Base-by-base conservation (phyloP, 2,888 invertebrate genomes). In the Microctonus hyperodae region DNA sequence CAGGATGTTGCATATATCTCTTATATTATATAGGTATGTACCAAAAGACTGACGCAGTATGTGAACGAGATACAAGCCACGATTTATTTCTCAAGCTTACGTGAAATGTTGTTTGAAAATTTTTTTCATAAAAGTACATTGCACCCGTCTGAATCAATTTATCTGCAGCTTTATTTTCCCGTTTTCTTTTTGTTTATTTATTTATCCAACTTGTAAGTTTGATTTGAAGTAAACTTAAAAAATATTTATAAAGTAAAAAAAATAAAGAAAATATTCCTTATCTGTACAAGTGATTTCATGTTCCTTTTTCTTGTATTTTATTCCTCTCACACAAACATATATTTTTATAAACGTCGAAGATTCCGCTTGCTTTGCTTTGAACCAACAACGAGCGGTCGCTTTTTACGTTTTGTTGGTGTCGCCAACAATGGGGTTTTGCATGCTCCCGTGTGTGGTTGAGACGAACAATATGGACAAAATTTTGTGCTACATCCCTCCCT, bases 351-450 rank as follows among this genome's bases (percentile, higher is more conserved):
- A 67, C 83, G 76, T n/a, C 83, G 77, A 23, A 83, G 76, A 70
- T 83, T 83, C 51, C 82, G 75, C 64, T 82, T 83, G 74, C 83
- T 82, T 67, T 82, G 82, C 35, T 79, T 77, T 6, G 83, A 82
- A 13, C 83, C 82, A 33, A 78, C 78, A 53, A 82, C 70, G 33
- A 80, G 74, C 7, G 77, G 75, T 33, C 78, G 75, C 33, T 77
- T 79, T 67, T 77, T 81, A 48, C 80, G 78, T 70, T 83, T 83
- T 33, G 83, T 83, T 28, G 83, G 83, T 7, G 83, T 83, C 16
- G 83, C 82, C 37, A 82, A 73, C 2, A 82, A 76, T 13, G 82
- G 80, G 61, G 80, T 83, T 64, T 80, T 82, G 70, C 83, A 83
- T 0, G 83, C 75, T 2, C 81, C 82, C 2, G 73, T 69, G 70